A percentile compares a stretch with the other conserved stretches of the same genome.
Evolutionary conservation across 2,113 vertebrate genomes (phyloP).

Genomic region (Oceanodroma tethys): DNA sequence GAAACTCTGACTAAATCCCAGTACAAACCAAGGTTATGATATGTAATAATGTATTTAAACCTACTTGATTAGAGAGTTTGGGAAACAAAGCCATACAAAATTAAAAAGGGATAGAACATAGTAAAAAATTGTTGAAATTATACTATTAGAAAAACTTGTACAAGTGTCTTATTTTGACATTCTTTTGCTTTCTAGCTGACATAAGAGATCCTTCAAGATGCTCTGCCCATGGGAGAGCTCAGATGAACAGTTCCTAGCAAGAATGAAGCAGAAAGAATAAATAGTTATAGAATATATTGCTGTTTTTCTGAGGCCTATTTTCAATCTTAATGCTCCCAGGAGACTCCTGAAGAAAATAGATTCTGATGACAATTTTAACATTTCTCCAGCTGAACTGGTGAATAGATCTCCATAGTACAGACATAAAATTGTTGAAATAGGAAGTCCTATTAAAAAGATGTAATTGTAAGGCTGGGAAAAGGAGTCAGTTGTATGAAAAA

Average conservation of each 20-base stretch:
- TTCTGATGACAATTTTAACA: conserved; percentile 29
- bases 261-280: not conserved
- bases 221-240: not conserved
- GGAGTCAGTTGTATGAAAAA: not conserved
- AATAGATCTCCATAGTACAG: not conserved
- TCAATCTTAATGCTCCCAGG: not conserved
- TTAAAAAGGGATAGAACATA: not conserved
- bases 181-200: not conserved
- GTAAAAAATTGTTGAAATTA: not conserved
- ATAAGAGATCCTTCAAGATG: not conserved
- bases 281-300: not conserved
- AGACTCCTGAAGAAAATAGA: conserved; percentile 5
- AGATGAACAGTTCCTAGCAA: not conserved
- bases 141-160: not conserved
- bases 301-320: not conserved
- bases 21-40: not conserved
- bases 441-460: not conserved
- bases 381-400: not conserved
- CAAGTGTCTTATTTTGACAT: not conserved
- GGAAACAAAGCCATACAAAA: not conserved
- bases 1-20: not conserved
- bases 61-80: not conserved
- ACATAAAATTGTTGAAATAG: not conserved
- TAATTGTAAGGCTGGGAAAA: not conserved
- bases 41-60: not conserved